A percentile compares a stretch with the other conserved stretches of the same genome.
phyloP scores from a whole-genome alignment of 2,113 vertebrate species.

The Gallinago undulata region DNA sequence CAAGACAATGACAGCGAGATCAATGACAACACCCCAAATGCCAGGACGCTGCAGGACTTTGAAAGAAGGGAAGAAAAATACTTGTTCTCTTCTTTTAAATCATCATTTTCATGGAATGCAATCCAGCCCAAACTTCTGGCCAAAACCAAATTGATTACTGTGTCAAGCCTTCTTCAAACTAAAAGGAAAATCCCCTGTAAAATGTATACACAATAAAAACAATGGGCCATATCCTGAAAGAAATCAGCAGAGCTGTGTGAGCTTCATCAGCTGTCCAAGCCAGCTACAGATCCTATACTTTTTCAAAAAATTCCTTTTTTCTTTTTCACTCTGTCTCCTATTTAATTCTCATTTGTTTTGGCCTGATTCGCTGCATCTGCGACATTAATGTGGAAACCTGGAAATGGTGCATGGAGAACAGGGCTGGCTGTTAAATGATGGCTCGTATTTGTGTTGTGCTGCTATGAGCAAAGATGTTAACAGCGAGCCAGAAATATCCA shows the following conservation, averaged over 20 bases:
- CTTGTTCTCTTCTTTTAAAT: neutral
- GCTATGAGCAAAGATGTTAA: neutral
- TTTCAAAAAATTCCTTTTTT: neutral
- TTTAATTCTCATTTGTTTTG: neutral
- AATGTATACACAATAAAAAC: neutral
- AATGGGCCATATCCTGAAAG: neutral
- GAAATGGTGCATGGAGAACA: neutral
- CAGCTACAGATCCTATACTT: neutral
- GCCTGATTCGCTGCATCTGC: neutral
- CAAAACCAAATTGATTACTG: neutral
- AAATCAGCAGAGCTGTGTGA: neutral
- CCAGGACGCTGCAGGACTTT: neutral
- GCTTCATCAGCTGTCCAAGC: neutral
- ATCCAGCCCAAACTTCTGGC: neutral
- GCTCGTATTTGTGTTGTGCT: neutral
- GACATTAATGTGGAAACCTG: neutral
- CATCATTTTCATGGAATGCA: neutral
- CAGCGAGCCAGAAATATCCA: neutral
- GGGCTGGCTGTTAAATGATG: neutral
- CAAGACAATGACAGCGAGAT: neutral
- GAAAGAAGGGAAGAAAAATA: slow-evolving; percentile 27
- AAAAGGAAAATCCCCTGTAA: neutral
- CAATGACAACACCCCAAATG: neutral
- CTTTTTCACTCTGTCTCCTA: neutral
- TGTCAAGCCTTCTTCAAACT: neutral